Conservation (phyloP, 37 sponge, comb jelly and placozoan genomes). For the Cliona cf. orientalis region DNA sequence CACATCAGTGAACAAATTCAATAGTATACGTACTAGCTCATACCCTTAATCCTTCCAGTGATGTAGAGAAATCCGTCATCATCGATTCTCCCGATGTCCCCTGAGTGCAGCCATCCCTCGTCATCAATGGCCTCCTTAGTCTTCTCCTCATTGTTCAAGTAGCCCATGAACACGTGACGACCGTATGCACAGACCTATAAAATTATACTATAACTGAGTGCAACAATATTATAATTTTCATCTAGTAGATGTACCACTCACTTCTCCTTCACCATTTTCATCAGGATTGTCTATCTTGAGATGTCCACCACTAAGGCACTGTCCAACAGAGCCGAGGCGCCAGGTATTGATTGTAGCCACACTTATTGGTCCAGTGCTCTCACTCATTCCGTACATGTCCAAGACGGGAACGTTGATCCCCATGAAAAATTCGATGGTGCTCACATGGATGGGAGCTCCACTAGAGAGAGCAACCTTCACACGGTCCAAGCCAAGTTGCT, state of each 20-base stretch:
- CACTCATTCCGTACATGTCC: conserved; percentile 94
- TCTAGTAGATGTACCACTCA: conserved; percentile 5
- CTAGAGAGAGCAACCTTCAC: conserved; percentile 37
- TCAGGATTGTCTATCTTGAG: conserved; percentile 79
- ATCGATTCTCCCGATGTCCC: conserved; percentile 88
- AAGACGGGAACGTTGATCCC: conserved; percentile 87
- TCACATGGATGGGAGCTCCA: conserved; percentile 20
- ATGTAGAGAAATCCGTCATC: conserved; percentile 71
- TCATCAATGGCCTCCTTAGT: conserved; percentile 84
- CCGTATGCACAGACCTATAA: conserved; percentile 75
- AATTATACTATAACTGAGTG: no score
- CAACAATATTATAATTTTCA: no score
- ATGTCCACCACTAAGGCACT: conserved; percentile 58
- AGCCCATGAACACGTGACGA: conserved; percentile 96
- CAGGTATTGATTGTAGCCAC: conserved; percentile 46
- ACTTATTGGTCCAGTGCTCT: conserved; percentile 67
- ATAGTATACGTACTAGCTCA: not conserved
- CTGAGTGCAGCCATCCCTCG: conserved; percentile 94
- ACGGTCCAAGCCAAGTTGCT: conserved; percentile 55
- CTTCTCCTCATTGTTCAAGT: conserved; percentile 87
- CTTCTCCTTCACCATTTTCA: conserved; percentile 92
- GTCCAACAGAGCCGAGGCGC: conserved; percentile 75
- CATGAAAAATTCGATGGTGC: conserved; percentile 82
- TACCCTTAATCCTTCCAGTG: conserved; percentile 83
- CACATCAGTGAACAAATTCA: not conserved